A percentile compares a stretch with the other conserved stretches of the same genome.
Evolutionary conservation across 1,140 invertebrate species (phyloP).

Genomic region (Ceratosolen fusciceps): DNA sequence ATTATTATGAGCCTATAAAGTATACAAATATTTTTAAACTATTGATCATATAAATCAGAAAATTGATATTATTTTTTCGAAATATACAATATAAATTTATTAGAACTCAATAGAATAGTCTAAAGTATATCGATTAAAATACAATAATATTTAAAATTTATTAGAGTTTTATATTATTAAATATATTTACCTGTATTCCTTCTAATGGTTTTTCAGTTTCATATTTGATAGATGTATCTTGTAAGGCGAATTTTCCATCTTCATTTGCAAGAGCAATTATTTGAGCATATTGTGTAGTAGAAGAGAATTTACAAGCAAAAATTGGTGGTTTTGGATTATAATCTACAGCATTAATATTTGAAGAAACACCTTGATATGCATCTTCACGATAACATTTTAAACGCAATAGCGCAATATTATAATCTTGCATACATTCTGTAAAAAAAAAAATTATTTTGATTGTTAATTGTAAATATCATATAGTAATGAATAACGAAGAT

Average conservation of each 20-base stretch:
- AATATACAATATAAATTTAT: too few species aligned
- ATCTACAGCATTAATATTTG: constrained; percentile 56
- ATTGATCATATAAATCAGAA: not conserved
- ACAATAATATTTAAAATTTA: too few species aligned
- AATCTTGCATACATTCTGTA: constrained; percentile 57
- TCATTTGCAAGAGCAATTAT: constrained; percentile 87
- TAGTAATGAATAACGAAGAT: too few species aligned
- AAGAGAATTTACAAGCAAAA: constrained; percentile 70
- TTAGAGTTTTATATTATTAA: not conserved
- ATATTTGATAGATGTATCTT: constrained; percentile 68
- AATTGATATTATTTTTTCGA: too few species aligned
- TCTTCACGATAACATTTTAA: constrained; percentile 63
- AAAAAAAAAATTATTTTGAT: constrained; percentile 5
- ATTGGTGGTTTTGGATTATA: constrained; percentile 62
- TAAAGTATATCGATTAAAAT: too few species aligned
- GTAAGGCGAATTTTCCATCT: constrained; percentile 82
- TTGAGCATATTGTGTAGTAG: constrained; percentile 74
- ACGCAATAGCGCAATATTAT: constrained; percentile 62
- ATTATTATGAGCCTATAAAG: constrained; percentile 82
- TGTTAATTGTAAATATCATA: too few species aligned
- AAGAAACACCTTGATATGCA: constrained; percentile 65
- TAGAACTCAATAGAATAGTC: too few species aligned
- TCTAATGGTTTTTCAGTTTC: constrained; percentile 17
- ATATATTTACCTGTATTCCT: constrained; percentile 37
- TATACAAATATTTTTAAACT: not conserved